Conservation (phyloP, 2,888 invertebrate genomes). For the Chesias legatella region DNA sequence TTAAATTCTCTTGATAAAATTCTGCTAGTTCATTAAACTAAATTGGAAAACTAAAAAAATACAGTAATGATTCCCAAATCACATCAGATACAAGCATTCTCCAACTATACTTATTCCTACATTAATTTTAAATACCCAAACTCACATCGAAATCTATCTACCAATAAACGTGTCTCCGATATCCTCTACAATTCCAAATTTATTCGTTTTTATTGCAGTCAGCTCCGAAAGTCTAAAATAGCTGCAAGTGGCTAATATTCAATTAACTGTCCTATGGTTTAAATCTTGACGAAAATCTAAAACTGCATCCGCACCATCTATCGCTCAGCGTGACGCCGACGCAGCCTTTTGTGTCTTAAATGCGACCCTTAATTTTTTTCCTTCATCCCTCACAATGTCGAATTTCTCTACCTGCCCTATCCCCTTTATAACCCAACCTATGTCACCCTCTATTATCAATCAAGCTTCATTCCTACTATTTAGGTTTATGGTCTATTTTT, state of each 20-base stretch:
- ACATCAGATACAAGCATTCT: too few species aligned
- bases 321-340: conserved; percentile 75
- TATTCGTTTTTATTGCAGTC: conserved; percentile 19
- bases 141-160: not conserved
- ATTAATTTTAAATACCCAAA: not conserved
- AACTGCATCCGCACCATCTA: conserved; percentile 74
- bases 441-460: conserved; percentile 9
- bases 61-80: too few species aligned
- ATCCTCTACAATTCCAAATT: conserved; percentile 20
- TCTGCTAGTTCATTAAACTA: too few species aligned
- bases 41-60: too few species aligned
- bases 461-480: conserved; percentile 35
- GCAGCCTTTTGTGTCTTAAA: conserved; percentile 71
- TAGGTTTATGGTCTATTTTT: conserved; percentile 26
- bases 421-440: conserved; percentile 34
- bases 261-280: conserved; percentile 67
- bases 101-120: too few species aligned
- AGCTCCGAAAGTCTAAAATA: conserved; percentile 35
- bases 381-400: conserved; percentile 73
- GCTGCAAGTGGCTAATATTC: conserved; percentile 62
- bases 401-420: conserved; percentile 76
- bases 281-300: conserved; percentile 69
- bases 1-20: too few species aligned
- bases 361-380: conserved; percentile 74
- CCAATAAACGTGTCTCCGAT: conserved; percentile 1